phyloP scores from a whole-genome alignment of 1,140 invertebrate genomes.

The Aphaenogaster ashmeadi region DNA sequence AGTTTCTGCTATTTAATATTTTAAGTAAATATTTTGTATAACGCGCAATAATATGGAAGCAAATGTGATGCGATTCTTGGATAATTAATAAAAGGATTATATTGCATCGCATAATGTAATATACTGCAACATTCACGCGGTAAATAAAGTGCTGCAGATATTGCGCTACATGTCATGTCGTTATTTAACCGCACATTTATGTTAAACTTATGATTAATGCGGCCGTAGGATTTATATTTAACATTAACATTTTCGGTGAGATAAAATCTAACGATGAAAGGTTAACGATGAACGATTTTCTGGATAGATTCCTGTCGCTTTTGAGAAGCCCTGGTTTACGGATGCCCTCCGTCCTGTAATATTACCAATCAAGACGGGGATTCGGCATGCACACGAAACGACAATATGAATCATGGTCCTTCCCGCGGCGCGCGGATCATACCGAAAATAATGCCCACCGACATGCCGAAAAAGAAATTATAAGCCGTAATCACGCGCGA shows the following conservation, averaged over 20 bases:
- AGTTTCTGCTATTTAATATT: neutral
- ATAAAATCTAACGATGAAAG: neutral
- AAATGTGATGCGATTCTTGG: slow-evolving; percentile 24
- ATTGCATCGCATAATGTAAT: slow-evolving; percentile 25
- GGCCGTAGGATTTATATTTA: neutral
- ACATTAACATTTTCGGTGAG: neutral
- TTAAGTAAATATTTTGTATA: neutral
- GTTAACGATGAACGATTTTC: neutral
- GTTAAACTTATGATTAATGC: neutral
- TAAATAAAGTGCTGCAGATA: neutral
- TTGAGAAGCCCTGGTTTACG: slow-evolving; percentile 62
- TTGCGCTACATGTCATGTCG: neutral
- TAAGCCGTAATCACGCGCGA: slow-evolving; percentile 68
- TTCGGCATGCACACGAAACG: slow-evolving; percentile 70
- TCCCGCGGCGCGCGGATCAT: slow-evolving; percentile 59
- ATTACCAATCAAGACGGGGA: slow-evolving; percentile 71
- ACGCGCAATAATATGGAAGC: neutral
- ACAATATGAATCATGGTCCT: slow-evolving; percentile 70
- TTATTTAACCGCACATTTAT: slow-evolving; percentile 24
- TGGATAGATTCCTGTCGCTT: neutral
- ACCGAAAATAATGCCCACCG: slow-evolving; percentile 57
- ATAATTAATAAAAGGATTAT: slow-evolving; percentile 31
- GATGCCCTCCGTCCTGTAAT: slow-evolving; percentile 54
- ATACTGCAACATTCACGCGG: neutral
- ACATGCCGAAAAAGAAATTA: slow-evolving; percentile 54